These are phyloP conservation scores for Riparia riparia DNA, from an alignment of 2,113 vertebrate species.

Conservation along the genomic window DNA sequence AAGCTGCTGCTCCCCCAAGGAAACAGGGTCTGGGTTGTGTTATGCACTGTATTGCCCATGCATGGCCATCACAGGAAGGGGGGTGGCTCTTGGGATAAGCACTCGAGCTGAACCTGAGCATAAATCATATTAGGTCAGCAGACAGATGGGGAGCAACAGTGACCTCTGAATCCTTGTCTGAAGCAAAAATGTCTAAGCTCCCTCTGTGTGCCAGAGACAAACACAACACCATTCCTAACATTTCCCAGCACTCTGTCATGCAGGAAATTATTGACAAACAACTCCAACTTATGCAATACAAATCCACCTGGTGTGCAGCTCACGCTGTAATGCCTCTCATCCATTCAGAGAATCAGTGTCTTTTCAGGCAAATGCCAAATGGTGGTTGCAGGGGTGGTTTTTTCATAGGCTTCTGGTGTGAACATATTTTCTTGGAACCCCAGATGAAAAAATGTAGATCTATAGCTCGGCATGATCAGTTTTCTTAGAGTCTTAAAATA, in stretches of 20 bases:
- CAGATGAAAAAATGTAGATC: neutral
- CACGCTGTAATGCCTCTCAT: neutral
- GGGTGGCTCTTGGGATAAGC: neutral
- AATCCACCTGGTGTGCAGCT: neutral
- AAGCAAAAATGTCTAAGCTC: neutral
- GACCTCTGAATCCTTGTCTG: neutral
- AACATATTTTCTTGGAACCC: neutral
- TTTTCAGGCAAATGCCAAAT: neutral
- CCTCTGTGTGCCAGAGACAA: neutral
- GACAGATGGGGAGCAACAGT: neutral
- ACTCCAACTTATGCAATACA: neutral
- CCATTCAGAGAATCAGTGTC: neutral
- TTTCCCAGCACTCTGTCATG: neutral
- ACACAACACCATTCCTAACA: neutral
- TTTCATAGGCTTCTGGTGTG: neutral
- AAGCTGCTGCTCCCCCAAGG: neutral
- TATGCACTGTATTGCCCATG: fast-evolving
- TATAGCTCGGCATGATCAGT: neutral
- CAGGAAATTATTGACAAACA: neutral
- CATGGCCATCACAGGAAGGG: neutral
- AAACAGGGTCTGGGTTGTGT: neutral
- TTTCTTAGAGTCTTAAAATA: neutral
- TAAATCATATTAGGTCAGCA: neutral
- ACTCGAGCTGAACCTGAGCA: neutral
- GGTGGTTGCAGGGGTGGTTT: neutral